These are phyloP conservation scores for Nestor notabilis DNA, from an alignment of 2,113 vertebrate species.

Conservation along the genomic window DNA sequence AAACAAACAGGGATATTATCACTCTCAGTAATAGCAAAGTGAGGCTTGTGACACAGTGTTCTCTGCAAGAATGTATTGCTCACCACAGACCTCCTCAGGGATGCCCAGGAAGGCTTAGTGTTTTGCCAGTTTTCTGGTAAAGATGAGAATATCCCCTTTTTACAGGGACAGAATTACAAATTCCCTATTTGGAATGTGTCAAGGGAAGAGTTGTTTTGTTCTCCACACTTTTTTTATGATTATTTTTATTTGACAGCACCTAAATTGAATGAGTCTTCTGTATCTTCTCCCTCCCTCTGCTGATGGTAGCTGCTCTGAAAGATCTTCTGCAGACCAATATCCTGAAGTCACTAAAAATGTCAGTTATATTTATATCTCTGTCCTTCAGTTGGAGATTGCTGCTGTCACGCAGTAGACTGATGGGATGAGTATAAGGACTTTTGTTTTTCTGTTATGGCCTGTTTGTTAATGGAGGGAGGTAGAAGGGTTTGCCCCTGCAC, in stretches of 20 bases:
- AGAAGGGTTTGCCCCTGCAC: neutral
- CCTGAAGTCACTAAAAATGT: neutral
- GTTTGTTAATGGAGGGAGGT: neutral
- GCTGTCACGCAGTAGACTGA: neutral
- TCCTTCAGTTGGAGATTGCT: neutral
- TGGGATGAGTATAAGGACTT: neutral
- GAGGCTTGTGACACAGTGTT: slow-evolving; percentile 10
- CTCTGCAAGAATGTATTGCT: neutral
- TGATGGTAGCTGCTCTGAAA: neutral
- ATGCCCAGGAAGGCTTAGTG: neutral
- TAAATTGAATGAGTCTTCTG: neutral
- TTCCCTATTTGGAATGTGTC: neutral
- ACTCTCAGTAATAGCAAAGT: slow-evolving; percentile 29
- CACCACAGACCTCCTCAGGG: neutral
- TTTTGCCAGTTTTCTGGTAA: neutral
- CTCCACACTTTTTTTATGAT: neutral
- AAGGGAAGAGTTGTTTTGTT: neutral
- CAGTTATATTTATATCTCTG: slow-evolving; percentile 13
- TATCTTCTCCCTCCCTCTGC: neutral
- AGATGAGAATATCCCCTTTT: neutral
- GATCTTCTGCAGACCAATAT: neutral
- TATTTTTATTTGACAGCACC: neutral
- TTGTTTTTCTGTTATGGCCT: neutral
- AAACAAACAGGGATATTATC: slow-evolving; percentile 65
- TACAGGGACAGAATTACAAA: neutral